Evolutionary conservation across 2,888 invertebrate species (phyloP), one percentile per base, ranked within the genome.

Genomic region (Camptogramma bilineatum): DNA sequence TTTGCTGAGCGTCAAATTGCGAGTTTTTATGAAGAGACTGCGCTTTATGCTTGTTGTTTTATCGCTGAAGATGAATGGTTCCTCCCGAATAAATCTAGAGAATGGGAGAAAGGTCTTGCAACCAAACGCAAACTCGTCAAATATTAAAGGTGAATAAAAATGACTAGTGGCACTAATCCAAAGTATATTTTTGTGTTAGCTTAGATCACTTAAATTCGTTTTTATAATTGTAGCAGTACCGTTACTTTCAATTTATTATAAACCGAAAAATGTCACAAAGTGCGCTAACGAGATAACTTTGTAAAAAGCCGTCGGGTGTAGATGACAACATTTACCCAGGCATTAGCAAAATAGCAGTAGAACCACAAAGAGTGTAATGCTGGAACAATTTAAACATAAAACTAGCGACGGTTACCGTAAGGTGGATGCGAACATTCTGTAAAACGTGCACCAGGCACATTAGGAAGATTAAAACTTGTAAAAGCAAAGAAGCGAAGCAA

Each of bases 381-480:
- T 56, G 21, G 51, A 64, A 70, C 70, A 70, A 68, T 68, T 68
- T 70, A 48, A 71, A 67, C 73, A 73, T 69, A 70, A 69, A 69
- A 68, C 66, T 74, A 78, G 78, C 76, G 73, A 73, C 77, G 74
- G 80, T 78, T 78, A 76, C 78, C 75, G 79, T 78, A n/a, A 81
- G 85, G 76, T 79, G 78, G 72, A 75, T 70, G 77, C 80, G 75
- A 83, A 78, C 81, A 82, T 87, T 90, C 75, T 83, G 82, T 83
- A 76, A 85, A 87, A 84, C 82, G 82, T 79, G 74, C 77, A 82
- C 79, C 81, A 86, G 81, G 81, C 80, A 84, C 92, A 92, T 92
- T 92, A 91, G 91, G 84, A 81, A 90, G 91, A 92, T 92, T 92
- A 89, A 91, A 91, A 91, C 81, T 86, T 85, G 84, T 83, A 86